Base-by-base conservation (phyloP, 2,797 vertebrate genomes). In the Ataeniobius toweri region DNA sequence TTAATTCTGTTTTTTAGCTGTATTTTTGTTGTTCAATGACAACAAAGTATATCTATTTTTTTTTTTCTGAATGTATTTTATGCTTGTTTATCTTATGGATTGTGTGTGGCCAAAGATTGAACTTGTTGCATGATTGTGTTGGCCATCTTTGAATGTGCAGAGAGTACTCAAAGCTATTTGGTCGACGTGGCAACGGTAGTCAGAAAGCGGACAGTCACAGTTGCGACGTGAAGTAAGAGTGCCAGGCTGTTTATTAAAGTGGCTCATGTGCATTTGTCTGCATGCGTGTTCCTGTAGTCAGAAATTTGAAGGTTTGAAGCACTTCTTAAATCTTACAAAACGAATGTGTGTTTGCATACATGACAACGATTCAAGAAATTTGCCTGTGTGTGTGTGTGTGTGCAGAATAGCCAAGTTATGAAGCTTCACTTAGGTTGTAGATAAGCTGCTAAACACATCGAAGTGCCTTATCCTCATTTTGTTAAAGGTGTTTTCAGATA, bases 381-480 rank as follows among this genome's bases (percentile, higher is more conserved):
- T 70, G 36, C 39, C 18, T 14, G 28, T 76, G 65, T 58, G 48
- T 70, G 70, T 67, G 65, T 58, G 48, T 39, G 41, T 39, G 13
- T 16, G 41, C 71, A 56, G 20, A 80, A 70, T 53, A 87, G 88
- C 83, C 83, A 84, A 80, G 53, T 71, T 84, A 71, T 84, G 68
- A 89, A 83, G 18, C 73, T 71, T 70, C 74, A 85, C 50, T 78
- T 87, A 82, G 82, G 84, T 84, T 83, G 88, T 89, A 87, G 90
- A 84, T 81, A 75, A 90, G 89, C 92, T 94, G 91, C 91, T 93
- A 87, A 88, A 87, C 80, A 86, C 88, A 86, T 93, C 53, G 82
- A 90, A 95, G 94, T 94, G 94, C 94, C 94, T 95, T 95, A 92
- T 83, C 74, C 69, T 84, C 80, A 79, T 89, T 82, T 76, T 83